Conservation (phyloP, 2,797 vertebrate species). For the Ctenochaetus hawaiiensis region DNA sequence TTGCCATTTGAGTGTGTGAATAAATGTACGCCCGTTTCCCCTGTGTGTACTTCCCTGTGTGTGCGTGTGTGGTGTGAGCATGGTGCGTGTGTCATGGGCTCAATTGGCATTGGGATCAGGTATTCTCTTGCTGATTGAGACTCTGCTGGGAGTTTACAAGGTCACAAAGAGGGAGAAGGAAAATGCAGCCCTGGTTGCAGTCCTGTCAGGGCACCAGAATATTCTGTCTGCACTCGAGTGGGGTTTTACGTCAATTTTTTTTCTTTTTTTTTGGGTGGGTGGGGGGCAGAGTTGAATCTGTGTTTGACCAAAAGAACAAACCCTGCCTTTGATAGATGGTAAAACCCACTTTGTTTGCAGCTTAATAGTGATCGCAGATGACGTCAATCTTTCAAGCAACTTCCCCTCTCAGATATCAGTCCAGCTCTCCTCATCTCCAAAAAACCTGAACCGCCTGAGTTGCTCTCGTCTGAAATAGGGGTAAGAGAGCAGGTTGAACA, state of each 20-base stretch:
- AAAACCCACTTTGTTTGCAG: slow-evolving; percentile 56
- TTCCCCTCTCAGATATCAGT: slow-evolving; percentile 51
- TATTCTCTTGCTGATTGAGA: slow-evolving; percentile 65
- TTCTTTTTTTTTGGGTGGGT: background rate
- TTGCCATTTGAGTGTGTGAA: slow-evolving; percentile 6
- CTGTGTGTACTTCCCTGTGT: slow-evolving; percentile 5
- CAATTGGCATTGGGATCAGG: slow-evolving; percentile 69
- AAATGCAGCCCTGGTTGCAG: slow-evolving; percentile 45
- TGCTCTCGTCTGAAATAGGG: slow-evolving; percentile 22
- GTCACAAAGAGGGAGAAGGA: slow-evolving; percentile 46
- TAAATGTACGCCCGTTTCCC: background rate
- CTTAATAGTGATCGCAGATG: slow-evolving; percentile 56
- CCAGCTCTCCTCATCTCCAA: slow-evolving; percentile 50
- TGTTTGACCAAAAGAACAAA: slow-evolving; percentile 38
- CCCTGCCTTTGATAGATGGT: slow-evolving; percentile 31
- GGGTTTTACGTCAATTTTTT: slow-evolving; percentile 17
- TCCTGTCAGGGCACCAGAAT: slow-evolving; percentile 36
- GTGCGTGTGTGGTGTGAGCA: background rate
- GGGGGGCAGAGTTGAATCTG: slow-evolving; percentile 27
- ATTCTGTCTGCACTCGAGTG: slow-evolving; percentile 7
- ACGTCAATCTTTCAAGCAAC: slow-evolving; percentile 75
- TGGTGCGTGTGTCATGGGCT: slow-evolving; percentile 20
- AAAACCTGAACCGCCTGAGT: slow-evolving; percentile 30
- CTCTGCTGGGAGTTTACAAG: slow-evolving; percentile 72
- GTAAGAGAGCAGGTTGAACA: slow-evolving; percentile 54